These are phyloP conservation scores for Pterois miles DNA, from an alignment of 2,797 vertebrate genomes.

Conservation along the genomic window DNA sequence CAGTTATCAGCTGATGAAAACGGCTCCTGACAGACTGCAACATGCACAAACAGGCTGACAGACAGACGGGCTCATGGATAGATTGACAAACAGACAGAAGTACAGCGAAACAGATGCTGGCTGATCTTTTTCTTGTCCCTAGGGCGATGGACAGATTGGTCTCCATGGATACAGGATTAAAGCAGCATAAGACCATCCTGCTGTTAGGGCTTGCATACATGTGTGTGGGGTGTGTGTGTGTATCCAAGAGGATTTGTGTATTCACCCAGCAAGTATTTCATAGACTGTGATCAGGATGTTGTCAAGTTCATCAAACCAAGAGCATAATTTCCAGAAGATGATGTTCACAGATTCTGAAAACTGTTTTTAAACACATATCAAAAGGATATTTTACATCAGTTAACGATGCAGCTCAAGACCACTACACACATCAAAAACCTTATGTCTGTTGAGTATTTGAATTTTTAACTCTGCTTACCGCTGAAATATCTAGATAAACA, in stretches of 20 bases:
- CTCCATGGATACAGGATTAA: slow-evolving; percentile 86
- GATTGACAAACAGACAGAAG: slow-evolving; percentile 50
- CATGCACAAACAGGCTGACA: slow-evolving; percentile 48
- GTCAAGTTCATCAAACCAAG: slow-evolving; percentile 6
- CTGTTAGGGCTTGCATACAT: slow-evolving; percentile 40
- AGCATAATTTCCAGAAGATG: not conserved
- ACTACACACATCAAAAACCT: not conserved
- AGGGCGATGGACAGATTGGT: slow-evolving; percentile 81
- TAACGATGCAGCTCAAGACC: not conserved
- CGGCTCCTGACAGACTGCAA: slow-evolving; percentile 47
- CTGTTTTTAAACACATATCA: not conserved
- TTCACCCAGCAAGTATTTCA: slow-evolving; percentile 23
- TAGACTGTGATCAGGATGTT: slow-evolving; percentile 2
- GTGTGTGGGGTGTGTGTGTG: not conserved
- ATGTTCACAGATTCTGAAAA: not conserved
- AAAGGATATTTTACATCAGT: not conserved
- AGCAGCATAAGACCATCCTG: slow-evolving; percentile 69
- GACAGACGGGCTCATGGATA: slow-evolving; percentile 47
- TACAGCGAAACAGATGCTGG: slow-evolving; percentile 73
- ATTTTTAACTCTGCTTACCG: not conserved
- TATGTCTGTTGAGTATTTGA: not conserved
- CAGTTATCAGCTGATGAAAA: slow-evolving; percentile 43
- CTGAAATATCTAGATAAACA: not conserved
- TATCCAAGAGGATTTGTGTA: slow-evolving; percentile 8
- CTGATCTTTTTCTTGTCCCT: slow-evolving; percentile 67